phyloP scores from a whole-genome alignment of 1,140 invertebrate species.

The Cydia pomonella region DNA sequence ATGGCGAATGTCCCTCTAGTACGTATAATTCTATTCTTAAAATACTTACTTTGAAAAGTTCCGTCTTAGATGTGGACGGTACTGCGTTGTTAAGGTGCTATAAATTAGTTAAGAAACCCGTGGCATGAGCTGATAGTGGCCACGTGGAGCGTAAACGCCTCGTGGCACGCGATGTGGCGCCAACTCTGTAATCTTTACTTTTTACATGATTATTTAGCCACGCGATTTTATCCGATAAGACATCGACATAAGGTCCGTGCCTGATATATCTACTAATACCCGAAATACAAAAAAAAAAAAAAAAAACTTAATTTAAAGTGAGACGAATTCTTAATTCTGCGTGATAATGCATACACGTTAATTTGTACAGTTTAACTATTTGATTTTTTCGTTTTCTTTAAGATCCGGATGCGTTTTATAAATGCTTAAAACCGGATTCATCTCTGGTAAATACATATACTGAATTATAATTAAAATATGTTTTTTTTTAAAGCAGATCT shows the following conservation, averaged over 20 bases:
- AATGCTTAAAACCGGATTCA: not conserved
- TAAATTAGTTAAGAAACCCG: conserved; percentile 32
- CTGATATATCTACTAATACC: not conserved
- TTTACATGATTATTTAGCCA: not conserved
- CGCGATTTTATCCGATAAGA: not conserved
- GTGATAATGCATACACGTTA: conserved; percentile 22
- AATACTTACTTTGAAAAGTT: not conserved
- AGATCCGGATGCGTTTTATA: not conserved
- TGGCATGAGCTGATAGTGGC: conserved; percentile 24
- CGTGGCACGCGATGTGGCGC: conserved; percentile 25
- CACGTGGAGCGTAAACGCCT: conserved; percentile 17
- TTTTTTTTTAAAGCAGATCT: not conserved
- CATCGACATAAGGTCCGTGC: not conserved
- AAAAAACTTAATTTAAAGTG: not conserved
- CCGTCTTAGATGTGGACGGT: conserved; percentile 12
- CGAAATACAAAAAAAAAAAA: not conserved
- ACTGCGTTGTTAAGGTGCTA: conserved; percentile 7
- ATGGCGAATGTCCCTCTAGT: too few species aligned
- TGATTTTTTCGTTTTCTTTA: not conserved
- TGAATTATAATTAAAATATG: not conserved
- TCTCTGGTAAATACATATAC: not conserved
- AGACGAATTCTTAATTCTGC: conserved; percentile 19
- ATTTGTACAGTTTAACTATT: conserved; percentile 5
- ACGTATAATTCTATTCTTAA: not conserved
- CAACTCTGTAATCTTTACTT: conserved; percentile 7